A percentile compares a stretch with the other conserved stretches of the same genome.
phyloP scores from a whole-genome alignment of 2,797 vertebrate genomes.

The Sebastiscus tertius region DNA sequence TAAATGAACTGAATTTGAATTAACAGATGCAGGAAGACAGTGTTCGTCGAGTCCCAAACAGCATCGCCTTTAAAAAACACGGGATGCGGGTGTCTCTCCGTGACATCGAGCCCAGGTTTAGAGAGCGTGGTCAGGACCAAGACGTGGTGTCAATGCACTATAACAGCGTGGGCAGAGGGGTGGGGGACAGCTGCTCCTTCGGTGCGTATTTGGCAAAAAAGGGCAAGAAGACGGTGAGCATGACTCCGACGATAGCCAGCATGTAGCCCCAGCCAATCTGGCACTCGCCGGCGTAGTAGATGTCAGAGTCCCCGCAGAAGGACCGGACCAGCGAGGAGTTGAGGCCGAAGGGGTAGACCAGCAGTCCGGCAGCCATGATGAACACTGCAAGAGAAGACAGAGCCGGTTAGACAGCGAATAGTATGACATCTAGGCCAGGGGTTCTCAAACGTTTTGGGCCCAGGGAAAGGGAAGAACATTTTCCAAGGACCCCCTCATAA shows the following conservation, averaged over 20 bases:
- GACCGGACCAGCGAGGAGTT: constrained; percentile 91
- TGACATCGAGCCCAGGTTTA: constrained; percentile 42
- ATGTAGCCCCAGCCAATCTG: constrained; percentile 97
- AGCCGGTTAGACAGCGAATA: not conserved
- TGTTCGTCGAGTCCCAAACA: constrained; percentile 52
- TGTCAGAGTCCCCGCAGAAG: constrained; percentile 90
- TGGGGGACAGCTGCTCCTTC: constrained; percentile 93
- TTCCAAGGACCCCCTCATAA: too few relatives aligned
- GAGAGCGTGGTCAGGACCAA: constrained; percentile 1
- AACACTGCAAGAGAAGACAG: constrained; percentile 83
- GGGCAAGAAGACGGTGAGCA: constrained; percentile 95
- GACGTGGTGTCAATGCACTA: constrained; percentile 76
- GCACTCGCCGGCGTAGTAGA: constrained; percentile 93
- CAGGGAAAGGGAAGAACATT: too few relatives aligned
- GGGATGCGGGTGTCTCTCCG: constrained; percentile 65
- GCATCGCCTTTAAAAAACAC: constrained; percentile 44
- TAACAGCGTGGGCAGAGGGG: constrained; percentile 93
- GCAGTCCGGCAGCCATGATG: constrained; percentile 93
- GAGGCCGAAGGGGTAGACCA: constrained; percentile 94
- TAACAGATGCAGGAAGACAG: constrained; percentile 71
- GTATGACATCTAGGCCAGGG: not conserved
- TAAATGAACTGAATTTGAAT: constrained; percentile 30
- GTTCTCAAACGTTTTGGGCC: too few relatives aligned
- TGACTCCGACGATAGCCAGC: constrained; percentile 94
- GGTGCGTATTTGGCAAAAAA: constrained; percentile 97